Percentiles rank a stretch among this genome's conserved stretches.
phyloP scores from a whole-genome alignment of 2,797 vertebrate genomes.

The Catamblyrhynchus diadema region DNA sequence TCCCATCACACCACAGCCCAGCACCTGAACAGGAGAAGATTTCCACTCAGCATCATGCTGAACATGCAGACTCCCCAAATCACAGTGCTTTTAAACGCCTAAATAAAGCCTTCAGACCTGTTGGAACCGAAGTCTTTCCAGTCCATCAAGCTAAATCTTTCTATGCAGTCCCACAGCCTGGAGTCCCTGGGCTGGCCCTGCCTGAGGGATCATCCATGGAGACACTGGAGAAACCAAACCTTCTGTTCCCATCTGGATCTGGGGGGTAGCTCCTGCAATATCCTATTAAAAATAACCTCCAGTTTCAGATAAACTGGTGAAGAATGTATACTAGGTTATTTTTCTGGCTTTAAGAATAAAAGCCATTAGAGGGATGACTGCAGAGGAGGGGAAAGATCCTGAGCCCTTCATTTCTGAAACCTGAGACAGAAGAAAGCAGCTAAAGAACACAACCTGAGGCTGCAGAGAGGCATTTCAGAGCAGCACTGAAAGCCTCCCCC shows the following conservation, averaged over 20 bases:
- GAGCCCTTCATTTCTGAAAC: not conserved
- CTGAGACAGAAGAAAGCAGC: not conserved
- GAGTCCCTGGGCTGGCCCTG: not conserved
- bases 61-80: not conserved
- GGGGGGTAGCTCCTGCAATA: rapidly evolving
- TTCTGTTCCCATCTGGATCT: not conserved
- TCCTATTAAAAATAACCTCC: not conserved
- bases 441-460: not conserved
- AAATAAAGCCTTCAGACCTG: not conserved
- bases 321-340: rapidly evolving
- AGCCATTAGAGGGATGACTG: not conserved
- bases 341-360: not conserved
- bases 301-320: not conserved
- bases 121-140: not conserved
- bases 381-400: not conserved
- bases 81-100: not conserved
- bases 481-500: not conserved
- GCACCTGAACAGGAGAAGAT: not conserved
- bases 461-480: not conserved
- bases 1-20: not conserved
- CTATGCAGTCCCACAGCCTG: not conserved
- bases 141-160: not conserved
- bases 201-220: not conserved
- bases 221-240: not conserved
- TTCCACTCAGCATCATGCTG: not conserved